These are phyloP conservation scores for Calidris pygmaea DNA, from an alignment of 2,113 vertebrate genomes.

Conservation along the genomic window DNA sequence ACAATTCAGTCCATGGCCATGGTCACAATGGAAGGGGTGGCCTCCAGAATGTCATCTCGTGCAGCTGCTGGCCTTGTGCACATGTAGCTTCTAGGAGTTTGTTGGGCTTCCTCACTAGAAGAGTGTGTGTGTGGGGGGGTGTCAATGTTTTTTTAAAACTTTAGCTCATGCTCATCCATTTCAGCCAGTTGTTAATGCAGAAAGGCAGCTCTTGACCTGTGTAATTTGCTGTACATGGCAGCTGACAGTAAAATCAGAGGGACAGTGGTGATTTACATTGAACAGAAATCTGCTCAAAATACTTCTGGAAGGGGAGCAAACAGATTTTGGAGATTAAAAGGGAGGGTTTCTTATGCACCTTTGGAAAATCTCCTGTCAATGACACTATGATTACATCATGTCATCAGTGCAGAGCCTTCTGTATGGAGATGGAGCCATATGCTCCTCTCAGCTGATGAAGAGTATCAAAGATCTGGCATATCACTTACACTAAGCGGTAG, in stretches of 20 bases:
- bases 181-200: not conserved
- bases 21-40: not conserved
- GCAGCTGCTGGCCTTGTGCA: not conserved
- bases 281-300: not conserved
- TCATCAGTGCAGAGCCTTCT: not conserved
- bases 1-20: too few relatives aligned
- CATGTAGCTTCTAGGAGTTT: not conserved
- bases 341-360: not conserved
- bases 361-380: not conserved
- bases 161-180: not conserved
- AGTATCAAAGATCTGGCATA: not conserved
- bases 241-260: not conserved
- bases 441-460: not conserved
- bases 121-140: fast-evolving
- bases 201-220: not conserved
- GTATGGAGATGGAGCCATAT: not conserved
- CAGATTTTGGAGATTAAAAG: not conserved
- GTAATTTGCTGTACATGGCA: not conserved
- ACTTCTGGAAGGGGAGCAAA: not conserved
- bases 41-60: not conserved
- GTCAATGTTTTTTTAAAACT: not conserved
- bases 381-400: not conserved
- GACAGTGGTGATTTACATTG: not conserved
- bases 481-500: not conserved
- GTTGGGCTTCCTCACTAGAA: not conserved